Conservation (phyloP, 35 echinoderm and acorn worm species). For the Ophiothrix spiculata region DNA sequence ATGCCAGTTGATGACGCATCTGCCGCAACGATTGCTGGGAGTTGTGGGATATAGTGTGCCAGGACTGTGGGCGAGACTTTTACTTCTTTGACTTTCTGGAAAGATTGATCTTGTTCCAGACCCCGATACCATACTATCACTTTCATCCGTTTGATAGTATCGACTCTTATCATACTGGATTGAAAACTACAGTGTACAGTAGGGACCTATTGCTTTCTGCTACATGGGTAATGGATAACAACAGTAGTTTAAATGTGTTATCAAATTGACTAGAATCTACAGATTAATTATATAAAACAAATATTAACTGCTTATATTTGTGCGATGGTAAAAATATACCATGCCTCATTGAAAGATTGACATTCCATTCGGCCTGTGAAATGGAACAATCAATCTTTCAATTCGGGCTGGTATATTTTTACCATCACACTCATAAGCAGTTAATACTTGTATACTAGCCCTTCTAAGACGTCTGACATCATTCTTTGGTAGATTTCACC, state of each 20-base stretch:
- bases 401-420: constrained; percentile 31
- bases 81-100: constrained; percentile 25
- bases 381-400: no score
- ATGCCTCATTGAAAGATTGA: constrained; percentile 22
- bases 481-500: constrained; percentile 49
- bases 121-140: constrained; percentile 46
- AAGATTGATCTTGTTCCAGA: constrained; percentile 16
- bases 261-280: constrained; percentile 6
- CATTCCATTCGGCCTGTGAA: no score
- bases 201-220: constrained; percentile 14
- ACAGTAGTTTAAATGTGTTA: constrained; percentile 19
- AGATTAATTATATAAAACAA: constrained; percentile 33
- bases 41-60: constrained; percentile 41
- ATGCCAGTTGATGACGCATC: constrained; percentile 27
- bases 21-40: constrained; percentile 29
- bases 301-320: constrained; percentile 12
- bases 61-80: constrained; percentile 15
- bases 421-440: constrained; percentile 49
- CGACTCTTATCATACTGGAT: constrained; percentile 31
- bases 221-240: not conserved
- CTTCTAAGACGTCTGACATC: constrained; percentile 57
- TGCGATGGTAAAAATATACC: constrained; percentile 45
- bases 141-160: constrained; percentile 25
- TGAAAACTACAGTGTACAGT: constrained; percentile 13
- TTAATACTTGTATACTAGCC: constrained; percentile 58